A percentile compares a stretch with the other conserved stretches of the same genome.
Conservation (phyloP, 2,888 invertebrate genomes). For the Phrixothrix hirtus region DNA sequence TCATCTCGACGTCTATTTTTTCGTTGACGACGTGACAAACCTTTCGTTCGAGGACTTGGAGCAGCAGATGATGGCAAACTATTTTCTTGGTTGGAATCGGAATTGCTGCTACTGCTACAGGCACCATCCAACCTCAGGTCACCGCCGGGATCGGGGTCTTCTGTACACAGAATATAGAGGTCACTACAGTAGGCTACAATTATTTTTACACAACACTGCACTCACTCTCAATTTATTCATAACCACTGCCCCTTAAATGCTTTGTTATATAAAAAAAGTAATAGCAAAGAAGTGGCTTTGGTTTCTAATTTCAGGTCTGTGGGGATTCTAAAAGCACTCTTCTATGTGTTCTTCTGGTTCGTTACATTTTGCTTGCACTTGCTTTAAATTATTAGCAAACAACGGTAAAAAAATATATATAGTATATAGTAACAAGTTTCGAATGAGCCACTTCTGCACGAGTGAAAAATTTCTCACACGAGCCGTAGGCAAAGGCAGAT, state of each 20-base stretch:
- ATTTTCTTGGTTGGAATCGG: constrained; percentile 45
- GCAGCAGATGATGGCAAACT: constrained; percentile 57
- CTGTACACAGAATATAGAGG: constrained; percentile 42
- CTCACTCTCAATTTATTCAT: constrained; percentile 12
- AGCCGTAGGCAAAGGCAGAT: too few species aligned
- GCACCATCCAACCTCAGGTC: constrained; percentile 35
- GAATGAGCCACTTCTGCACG: not conserved
- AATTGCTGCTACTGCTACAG: constrained; percentile 45
- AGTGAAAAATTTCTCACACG: not conserved
- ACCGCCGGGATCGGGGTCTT: constrained; percentile 55
- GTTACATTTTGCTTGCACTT: too few species aligned
- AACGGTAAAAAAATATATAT: too few species aligned
- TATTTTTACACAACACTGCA: constrained; percentile 10
- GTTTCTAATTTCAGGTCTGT: not conserved
- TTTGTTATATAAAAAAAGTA: not conserved
- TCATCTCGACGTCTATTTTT: constrained; percentile 56
- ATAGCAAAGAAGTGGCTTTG: constrained; percentile 1
- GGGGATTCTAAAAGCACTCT: not conserved
- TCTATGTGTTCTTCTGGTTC: too few species aligned
- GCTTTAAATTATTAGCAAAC: too few species aligned
- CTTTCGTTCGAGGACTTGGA: constrained; percentile 55
- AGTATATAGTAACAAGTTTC: not conserved
- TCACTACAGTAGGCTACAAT: constrained; percentile 6
- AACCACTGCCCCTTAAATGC: not conserved
- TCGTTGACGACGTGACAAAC: constrained; percentile 60